Percentiles rank a stretch among this genome's conserved stretches.
Evolutionary conservation across 2,888 invertebrate genomes (phyloP).

Genomic region (Epirrita christyi): DNA sequence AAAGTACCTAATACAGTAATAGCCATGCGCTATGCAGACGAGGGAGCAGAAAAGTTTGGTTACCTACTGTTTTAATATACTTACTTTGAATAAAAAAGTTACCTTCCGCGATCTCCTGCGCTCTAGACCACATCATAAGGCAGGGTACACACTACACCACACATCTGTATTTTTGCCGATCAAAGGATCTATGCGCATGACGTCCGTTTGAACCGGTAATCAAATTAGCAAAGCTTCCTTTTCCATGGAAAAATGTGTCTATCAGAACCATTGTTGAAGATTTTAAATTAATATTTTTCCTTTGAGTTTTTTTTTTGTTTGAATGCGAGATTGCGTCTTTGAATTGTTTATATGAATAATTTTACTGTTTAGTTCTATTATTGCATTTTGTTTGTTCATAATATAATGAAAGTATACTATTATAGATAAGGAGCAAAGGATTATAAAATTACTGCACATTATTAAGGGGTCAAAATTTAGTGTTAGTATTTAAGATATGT

Average conservation of each 20-base stretch:
- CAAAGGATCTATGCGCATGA: slow-evolving; percentile 78
- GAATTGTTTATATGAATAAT: slow-evolving; percentile 2
- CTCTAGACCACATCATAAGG: slow-evolving; percentile 47
- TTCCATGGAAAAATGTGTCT: slow-evolving; percentile 85
- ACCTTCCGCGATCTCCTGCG: slow-evolving; percentile 30
- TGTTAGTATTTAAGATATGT: too few relatives aligned
- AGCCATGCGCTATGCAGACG: too few relatives aligned
- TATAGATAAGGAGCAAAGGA: too few relatives aligned
- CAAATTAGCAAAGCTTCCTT: slow-evolving; percentile 82
- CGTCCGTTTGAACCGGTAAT: slow-evolving; percentile 84
- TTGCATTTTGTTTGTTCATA: slow-evolving; percentile 7
- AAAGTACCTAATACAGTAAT: too few relatives aligned
- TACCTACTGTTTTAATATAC: too few relatives aligned
- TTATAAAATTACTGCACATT: too few relatives aligned
- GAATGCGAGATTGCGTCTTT: slow-evolving; percentile 18
- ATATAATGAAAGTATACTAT: too few relatives aligned
- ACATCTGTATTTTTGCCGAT: slow-evolving; percentile 83
- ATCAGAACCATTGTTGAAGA: slow-evolving; percentile 56
- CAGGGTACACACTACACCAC: slow-evolving; percentile 62
- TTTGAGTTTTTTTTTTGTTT: slow-evolving; percentile 21
- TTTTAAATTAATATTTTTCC: slow-evolving; percentile 41
- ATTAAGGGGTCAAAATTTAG: too few relatives aligned
- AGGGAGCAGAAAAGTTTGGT: too few relatives aligned
- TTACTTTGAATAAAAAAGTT: not conserved
- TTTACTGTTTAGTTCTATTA: not conserved